phyloP scores from a whole-genome alignment of 1,140 invertebrate genomes.

The Brachionus plicatilis region DNA sequence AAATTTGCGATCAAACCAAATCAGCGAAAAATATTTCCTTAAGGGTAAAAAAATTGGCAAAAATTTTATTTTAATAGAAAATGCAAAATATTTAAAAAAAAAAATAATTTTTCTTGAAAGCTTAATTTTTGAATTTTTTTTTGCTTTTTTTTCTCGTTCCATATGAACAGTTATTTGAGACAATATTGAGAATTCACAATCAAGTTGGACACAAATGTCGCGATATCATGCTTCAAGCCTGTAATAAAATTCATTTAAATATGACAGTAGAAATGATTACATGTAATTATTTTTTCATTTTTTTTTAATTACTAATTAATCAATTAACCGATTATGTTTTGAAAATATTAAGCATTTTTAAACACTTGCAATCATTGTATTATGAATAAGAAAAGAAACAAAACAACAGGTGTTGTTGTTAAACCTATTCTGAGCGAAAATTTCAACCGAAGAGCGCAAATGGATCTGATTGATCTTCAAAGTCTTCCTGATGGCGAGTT shows the following conservation, averaged over 20 bases:
- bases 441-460: conserved; percentile 41
- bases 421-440: conserved; percentile 33
- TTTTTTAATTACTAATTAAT: neutral
- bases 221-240: neutral
- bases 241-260: neutral
- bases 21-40: no score
- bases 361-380: neutral
- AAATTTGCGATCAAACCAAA: no score
- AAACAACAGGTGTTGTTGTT: conserved; percentile 24
- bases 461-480: conserved; percentile 43
- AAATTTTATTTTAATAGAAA: no score
- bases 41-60: no score
- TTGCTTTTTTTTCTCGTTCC: neutral
- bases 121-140: no score
- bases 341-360: neutral
- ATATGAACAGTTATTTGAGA: neutral
- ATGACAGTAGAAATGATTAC: neutral
- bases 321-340: neutral
- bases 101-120: no score
- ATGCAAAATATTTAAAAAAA: no score
- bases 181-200: neutral
- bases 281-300: neutral
- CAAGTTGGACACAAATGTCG: neutral
- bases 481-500: conserved; percentile 36
- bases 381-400: neutral